Evolutionary conservation across 2,888 invertebrate genomes (phyloP).

Genomic region (Nymphalis polychloros): DNA sequence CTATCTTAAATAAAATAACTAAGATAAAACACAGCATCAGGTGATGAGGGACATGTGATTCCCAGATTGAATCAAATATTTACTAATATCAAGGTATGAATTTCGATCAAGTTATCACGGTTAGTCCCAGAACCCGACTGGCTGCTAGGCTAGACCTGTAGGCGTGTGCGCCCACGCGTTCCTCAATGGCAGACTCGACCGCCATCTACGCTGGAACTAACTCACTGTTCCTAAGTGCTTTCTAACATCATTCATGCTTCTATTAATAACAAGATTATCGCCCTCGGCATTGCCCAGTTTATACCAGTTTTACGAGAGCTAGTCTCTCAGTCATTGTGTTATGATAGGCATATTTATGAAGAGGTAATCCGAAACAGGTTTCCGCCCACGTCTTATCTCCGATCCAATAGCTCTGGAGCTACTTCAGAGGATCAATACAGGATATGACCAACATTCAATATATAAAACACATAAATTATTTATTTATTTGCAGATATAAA

Average conservation of each 20-base stretch:
- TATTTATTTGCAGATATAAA: constrained; percentile 1
- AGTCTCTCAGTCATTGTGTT: constrained; percentile 21
- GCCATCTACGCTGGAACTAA: constrained; percentile 22
- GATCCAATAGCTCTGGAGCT: not conserved
- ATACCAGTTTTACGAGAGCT: constrained; percentile 17
- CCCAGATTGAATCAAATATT: constrained; percentile 9
- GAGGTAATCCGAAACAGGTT: constrained; percentile 30
- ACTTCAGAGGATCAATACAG: constrained; percentile 14
- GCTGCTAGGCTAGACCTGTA: constrained; percentile 22
- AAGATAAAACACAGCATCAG: too few relatives aligned
- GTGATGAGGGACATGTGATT: not conserved
- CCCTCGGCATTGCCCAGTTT: constrained; percentile 27
- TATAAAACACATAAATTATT: constrained; percentile 2
- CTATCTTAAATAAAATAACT: too few relatives aligned
- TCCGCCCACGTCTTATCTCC: constrained; percentile 30
- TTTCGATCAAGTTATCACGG: constrained; percentile 19
- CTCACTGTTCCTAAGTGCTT: constrained; percentile 32
- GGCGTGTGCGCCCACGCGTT: constrained; percentile 32
- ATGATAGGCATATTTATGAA: constrained; percentile 40
- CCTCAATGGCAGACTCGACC: constrained; percentile 25
- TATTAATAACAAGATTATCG: constrained; percentile 37
- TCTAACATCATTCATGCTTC: constrained; percentile 36
- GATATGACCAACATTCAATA: not conserved
- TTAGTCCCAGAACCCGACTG: constrained; percentile 9
- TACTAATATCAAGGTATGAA: constrained; percentile 23